A percentile compares a stretch with the other conserved stretches of the same genome.
phyloP scores from a whole-genome alignment of 2,113 vertebrate genomes.

The Menidia beryllina region DNA sequence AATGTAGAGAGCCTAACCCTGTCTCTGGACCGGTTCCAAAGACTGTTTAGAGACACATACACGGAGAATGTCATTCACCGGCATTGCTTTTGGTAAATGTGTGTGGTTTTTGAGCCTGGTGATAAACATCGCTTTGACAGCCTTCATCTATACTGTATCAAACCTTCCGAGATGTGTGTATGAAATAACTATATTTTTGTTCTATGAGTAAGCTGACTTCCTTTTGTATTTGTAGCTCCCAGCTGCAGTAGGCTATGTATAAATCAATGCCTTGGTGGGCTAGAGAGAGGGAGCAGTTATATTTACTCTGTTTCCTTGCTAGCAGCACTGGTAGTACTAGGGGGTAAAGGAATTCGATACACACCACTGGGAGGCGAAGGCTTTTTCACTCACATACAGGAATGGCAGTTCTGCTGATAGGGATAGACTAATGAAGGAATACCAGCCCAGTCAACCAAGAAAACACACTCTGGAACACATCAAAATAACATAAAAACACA shows the following conservation, averaged over 20 bases:
- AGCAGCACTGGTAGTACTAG: constrained; percentile 72
- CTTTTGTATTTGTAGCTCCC: constrained; percentile 78
- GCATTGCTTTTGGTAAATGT: constrained; percentile 42
- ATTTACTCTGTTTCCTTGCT: constrained; percentile 79
- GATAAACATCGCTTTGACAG: constrained; percentile 62
- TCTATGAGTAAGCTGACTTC: constrained; percentile 78
- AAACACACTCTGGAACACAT: constrained; percentile 57
- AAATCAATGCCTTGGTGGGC: constrained; percentile 81
- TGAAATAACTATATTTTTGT: constrained; percentile 76
- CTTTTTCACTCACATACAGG: constrained; percentile 57
- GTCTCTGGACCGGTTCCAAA: constrained; percentile 28
- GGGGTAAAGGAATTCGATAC: constrained; percentile 79
- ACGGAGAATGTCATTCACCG: constrained; percentile 37
- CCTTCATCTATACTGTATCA: constrained; percentile 68
- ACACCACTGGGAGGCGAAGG: constrained; percentile 67
- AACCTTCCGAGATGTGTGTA: constrained; percentile 71
- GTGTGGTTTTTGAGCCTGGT: constrained; percentile 44
- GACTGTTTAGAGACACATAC: constrained; percentile 19
- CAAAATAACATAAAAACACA: constrained; percentile 57
- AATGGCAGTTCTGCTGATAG: constrained; percentile 67
- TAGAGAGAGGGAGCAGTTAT: constrained; percentile 76
- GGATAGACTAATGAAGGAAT: constrained; percentile 70
- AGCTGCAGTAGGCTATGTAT: constrained; percentile 76
- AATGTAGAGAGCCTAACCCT: constrained; percentile 31
- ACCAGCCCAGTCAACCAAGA: constrained; percentile 52